phyloP scores from a whole-genome alignment of 2,113 vertebrate species.

The Rhinopithecus roxellana region DNA sequence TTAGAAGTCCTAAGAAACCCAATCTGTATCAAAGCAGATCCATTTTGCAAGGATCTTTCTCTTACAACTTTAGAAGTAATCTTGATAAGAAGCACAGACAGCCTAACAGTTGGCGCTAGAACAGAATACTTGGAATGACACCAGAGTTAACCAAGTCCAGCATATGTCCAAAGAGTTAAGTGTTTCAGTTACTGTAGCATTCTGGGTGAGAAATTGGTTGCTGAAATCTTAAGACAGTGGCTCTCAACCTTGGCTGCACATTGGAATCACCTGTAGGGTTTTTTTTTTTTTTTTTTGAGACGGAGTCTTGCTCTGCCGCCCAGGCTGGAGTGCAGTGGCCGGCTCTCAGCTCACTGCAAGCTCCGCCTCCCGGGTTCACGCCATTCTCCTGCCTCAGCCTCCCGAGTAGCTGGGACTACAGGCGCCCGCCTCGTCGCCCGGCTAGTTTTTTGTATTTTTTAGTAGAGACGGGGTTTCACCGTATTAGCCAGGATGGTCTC shows the following conservation, averaged over 20 bases:
- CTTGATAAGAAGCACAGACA: neutral
- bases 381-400: too few relatives aligned
- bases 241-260: neutral
- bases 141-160: neutral
- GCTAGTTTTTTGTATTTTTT: too few relatives aligned
- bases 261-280: neutral
- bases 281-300: too few relatives aligned
- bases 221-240: neutral
- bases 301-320: too few relatives aligned
- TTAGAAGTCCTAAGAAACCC: slow-evolving; percentile 45
- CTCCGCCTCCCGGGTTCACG: too few relatives aligned
- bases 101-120: neutral
- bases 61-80: neutral
- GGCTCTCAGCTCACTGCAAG: too few relatives aligned
- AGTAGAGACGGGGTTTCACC: too few relatives aligned
- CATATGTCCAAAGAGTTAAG: neutral
- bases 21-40: neutral
- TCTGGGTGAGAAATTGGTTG: neutral
- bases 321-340: too few relatives aligned
- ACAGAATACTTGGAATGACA: neutral
- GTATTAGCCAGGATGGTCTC: too few relatives aligned
- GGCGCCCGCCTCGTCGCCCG: too few relatives aligned
- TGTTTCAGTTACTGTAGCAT: neutral
- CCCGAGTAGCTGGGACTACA: too few relatives aligned
- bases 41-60: neutral